Percentiles rank a stretch among this genome's conserved stretches.
Evolutionary conservation across 2,888 invertebrate species (phyloP).

Genomic region (Platynereis dumerilii): DNA sequence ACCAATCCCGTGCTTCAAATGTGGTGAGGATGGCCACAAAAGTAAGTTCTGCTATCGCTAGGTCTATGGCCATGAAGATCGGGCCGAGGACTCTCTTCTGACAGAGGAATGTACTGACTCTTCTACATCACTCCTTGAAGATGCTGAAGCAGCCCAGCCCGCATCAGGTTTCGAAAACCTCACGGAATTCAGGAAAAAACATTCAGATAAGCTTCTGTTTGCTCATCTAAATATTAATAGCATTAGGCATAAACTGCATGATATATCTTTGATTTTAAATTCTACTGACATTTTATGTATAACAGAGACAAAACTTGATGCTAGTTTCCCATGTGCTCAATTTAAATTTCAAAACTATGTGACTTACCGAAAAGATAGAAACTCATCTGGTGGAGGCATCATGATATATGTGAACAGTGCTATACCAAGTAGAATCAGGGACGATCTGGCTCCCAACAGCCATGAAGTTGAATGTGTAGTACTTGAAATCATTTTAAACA

Average conservation of each 20-base stretch:
- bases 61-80: not conserved
- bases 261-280: too few species aligned
- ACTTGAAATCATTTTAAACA: not conserved
- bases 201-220: too few species aligned
- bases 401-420: not conserved
- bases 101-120: too few species aligned
- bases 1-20: not conserved
- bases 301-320: not conserved
- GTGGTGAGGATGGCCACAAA: constrained; percentile 1
- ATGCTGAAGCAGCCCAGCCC: too few species aligned
- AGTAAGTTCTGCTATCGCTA: not conserved
- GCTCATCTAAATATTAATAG: constrained; percentile 3
- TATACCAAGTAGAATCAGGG: not conserved
- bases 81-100: not conserved
- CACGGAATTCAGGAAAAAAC: too few species aligned
- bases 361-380: constrained; percentile 5
- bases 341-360: not conserved
- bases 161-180: too few species aligned
- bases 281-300: not conserved
- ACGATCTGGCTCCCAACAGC: not conserved
- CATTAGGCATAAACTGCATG: not conserved
- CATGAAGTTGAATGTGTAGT: not conserved
- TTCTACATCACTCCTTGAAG: too few species aligned
- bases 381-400: not conserved
- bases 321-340: not conserved